These are phyloP conservation scores for Sphecodes monilicornis DNA, from an alignment of 2,888 invertebrate genomes.

Conservation along the genomic window DNA sequence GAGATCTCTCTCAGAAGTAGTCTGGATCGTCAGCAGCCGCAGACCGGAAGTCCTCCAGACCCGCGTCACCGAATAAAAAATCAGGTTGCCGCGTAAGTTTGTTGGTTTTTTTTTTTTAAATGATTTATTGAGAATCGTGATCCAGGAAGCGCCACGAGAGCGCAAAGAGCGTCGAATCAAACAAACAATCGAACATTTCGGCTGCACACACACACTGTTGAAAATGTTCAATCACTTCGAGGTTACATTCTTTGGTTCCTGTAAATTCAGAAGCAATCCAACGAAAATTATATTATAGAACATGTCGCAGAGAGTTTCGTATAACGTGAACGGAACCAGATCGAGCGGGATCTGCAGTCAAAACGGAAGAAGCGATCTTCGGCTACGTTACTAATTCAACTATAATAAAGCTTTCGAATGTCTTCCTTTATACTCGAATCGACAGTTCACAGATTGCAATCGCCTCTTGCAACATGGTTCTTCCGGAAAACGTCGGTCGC, in stretches of 20 bases:
- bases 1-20: background rate
- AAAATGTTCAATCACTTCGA: background rate
- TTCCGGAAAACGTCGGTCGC: background rate
- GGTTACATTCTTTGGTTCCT: conserved; percentile 11
- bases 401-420: background rate
- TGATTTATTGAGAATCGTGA: conserved; percentile 1
- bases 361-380: background rate
- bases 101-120: background rate
- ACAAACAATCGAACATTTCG: background rate
- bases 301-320: background rate
- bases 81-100: background rate
- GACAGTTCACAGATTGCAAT: background rate
- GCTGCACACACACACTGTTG: background rate
- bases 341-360: background rate
- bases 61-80: background rate
- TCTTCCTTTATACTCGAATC: background rate
- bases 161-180: background rate
- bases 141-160: background rate
- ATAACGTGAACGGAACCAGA: background rate
- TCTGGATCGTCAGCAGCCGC: background rate
- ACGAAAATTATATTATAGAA: background rate
- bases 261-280: background rate
- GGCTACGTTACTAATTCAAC: background rate
- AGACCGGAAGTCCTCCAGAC: conserved; percentile 3
- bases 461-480: background rate